These are phyloP conservation scores for Periophthalmodon schlosseri DNA, from an alignment of 2,113 vertebrate species.

Conservation along the genomic window DNA sequence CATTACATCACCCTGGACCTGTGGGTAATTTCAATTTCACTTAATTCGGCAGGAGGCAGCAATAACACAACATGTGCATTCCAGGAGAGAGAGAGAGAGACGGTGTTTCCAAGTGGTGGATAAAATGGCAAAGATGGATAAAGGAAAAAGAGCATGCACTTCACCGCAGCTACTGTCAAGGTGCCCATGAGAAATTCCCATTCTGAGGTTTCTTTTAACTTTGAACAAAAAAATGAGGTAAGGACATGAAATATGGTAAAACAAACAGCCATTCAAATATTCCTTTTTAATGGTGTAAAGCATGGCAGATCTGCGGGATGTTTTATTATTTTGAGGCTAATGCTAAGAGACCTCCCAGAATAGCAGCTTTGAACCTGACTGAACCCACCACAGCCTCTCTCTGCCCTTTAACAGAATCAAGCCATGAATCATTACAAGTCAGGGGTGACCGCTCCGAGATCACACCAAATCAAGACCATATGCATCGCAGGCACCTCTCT, in stretches of 20 bases:
- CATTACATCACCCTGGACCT: conserved; percentile 45
- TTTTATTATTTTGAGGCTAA: conserved; percentile 21
- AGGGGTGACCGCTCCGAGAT: conserved; percentile 62
- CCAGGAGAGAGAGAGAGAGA: conserved; percentile 12
- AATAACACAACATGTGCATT: conserved; percentile 26
- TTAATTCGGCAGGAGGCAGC: conserved; percentile 32
- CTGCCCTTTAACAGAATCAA: conserved; percentile 62
- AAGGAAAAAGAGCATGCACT: conserved; percentile 17
- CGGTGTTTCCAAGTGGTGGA: conserved; percentile 5
- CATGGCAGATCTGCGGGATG: not conserved
- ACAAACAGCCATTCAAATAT: conserved; percentile 14
- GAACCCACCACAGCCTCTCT: conserved; percentile 64
- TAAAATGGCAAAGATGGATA: conserved; percentile 24
- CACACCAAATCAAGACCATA: conserved; percentile 69
- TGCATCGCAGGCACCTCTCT: conserved; percentile 53
- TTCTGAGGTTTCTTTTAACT: conserved; percentile 11
- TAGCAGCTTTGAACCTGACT: conserved; percentile 66
- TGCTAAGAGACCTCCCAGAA: conserved; percentile 46
- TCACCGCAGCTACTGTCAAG: conserved; percentile 32
- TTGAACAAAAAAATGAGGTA: conserved; percentile 9
- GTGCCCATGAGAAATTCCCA: conserved; percentile 33
- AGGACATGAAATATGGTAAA: conserved; percentile 4
- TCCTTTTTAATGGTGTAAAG: conserved; percentile 11
- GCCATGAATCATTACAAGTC: conserved; percentile 67
- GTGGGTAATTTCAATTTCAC: conserved; percentile 35